A percentile compares a stretch with the other conserved stretches of the same genome.
These are phyloP conservation scores for Paracyclopina nana DNA, from an alignment of 1,140 invertebrate genomes.

Conservation along the genomic window DNA sequence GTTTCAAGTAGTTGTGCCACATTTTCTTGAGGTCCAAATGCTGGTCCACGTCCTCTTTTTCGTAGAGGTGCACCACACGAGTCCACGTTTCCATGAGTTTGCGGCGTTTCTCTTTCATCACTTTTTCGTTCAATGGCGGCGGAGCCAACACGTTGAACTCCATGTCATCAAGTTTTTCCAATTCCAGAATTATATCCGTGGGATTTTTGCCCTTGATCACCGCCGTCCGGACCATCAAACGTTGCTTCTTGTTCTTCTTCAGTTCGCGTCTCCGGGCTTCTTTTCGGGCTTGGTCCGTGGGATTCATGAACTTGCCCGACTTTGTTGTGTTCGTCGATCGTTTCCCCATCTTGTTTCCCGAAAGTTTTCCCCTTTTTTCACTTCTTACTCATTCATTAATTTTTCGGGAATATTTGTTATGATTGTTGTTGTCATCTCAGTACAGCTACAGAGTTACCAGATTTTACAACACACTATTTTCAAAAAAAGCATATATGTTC, in stretches of 20 bases:
- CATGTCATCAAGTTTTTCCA: slow-evolving; percentile 59
- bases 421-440: too few relatives aligned
- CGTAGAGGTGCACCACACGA: slow-evolving; percentile 81
- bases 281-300: slow-evolving; percentile 91
- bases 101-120: slow-evolving; percentile 84
- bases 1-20: slow-evolving; percentile 79
- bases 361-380: too few relatives aligned
- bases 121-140: slow-evolving; percentile 84
- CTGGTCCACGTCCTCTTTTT: slow-evolving; percentile 88
- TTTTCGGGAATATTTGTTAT: too few relatives aligned
- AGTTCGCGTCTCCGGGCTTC: slow-evolving; percentile 90
- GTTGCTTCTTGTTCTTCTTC: slow-evolving; percentile 93
- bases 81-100: slow-evolving; percentile 88
- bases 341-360: slow-evolving; percentile 52
- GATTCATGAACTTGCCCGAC: slow-evolving; percentile 99
- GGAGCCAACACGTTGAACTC: slow-evolving; percentile 86
- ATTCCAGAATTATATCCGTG: slow-evolving; percentile 70
- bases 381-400: too few relatives aligned
- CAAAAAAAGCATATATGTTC: too few relatives aligned
- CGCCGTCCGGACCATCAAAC: slow-evolving; percentile 79
- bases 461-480: too few relatives aligned
- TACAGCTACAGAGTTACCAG: too few relatives aligned
- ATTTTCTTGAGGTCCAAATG: slow-evolving; percentile 73
- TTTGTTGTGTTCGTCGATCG: slow-evolving; percentile 95
- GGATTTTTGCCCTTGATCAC: slow-evolving; percentile 98